Percentiles rank a stretch among this genome's conserved stretches.
Evolutionary conservation across 2,888 invertebrate species (phyloP).

Genomic region (Phortica okadai): DNA sequence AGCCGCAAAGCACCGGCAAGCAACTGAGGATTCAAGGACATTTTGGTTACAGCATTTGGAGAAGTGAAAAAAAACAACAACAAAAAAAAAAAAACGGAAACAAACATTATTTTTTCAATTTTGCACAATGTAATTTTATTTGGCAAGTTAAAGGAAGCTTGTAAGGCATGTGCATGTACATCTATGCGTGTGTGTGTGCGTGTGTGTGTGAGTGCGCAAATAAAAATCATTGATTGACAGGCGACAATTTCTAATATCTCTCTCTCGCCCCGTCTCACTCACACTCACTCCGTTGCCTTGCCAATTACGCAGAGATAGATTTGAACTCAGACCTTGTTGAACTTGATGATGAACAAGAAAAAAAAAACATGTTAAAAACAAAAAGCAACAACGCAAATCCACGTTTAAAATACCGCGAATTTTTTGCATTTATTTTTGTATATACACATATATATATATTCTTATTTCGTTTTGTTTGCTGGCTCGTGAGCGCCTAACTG

Average conservation of each 20-base stretch:
- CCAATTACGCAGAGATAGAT: constrained; percentile 23
- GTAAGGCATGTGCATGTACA: background rate
- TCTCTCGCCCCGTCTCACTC: background rate
- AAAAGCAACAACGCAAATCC: background rate
- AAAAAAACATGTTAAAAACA: constrained; percentile 1
- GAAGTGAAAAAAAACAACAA: background rate
- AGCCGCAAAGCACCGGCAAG: background rate
- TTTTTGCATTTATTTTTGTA: too few species aligned
- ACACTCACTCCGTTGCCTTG: background rate
- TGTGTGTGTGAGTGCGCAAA: constrained; percentile 4
- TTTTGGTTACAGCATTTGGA: background rate
- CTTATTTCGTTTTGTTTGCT: constrained; percentile 10
- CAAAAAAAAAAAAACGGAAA: background rate
- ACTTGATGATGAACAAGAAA: background rate
- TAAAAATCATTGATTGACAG: constrained; percentile 21
- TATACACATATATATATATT: background rate
- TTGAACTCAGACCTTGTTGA: background rate
- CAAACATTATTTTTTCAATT: constrained; percentile 12
- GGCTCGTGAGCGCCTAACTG: constrained; percentile 27
- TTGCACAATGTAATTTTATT: constrained; percentile 23
- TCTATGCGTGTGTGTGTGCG: background rate
- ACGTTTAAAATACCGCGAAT: too few species aligned
- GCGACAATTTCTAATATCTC: background rate
- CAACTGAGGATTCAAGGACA: background rate
- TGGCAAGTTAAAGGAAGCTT: background rate